Base-by-base conservation (phyloP, 1,140 invertebrate genomes). In the Chrysopa pallens region DNA sequence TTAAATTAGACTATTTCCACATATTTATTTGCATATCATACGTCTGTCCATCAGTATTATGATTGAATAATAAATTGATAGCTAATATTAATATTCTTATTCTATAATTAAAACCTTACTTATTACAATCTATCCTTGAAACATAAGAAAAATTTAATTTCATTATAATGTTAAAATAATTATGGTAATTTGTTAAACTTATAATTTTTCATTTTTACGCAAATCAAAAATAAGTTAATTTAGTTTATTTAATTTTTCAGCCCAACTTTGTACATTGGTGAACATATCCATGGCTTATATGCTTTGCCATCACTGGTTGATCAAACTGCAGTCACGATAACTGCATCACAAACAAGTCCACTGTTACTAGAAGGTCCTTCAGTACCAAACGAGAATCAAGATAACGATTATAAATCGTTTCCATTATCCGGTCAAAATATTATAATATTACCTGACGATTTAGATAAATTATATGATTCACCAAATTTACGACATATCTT, bases 221-320 rank as follows among this genome's bases (percentile, higher is more conserved):
- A 9, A 33, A 33, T 33, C 6, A 12, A 12, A 6, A 6, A 7
- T 31, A 31, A 33, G 4, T 33, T 33, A 9, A 33, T 12, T 33
- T 33, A 2, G 2, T 33, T 33, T 7, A 6, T 33, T 33, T 33
- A 56, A 48, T 59, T 58, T 73, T 68, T 51, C 58, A 91, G 86
- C 50, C 86, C 86, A 41, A 94, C 89, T 1, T 64, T 97, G 12
- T 98, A 94, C 62, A 77, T 98, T 48, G 93, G 93, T 6, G 83
- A 95, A 60, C 81, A 90, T 61, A 68, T 71, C 42, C 74, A 86
- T 58, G 87, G 86, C 2, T 61, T 92, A 2, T 98, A 95, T 62
- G 93, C 91, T 0, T 58, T 96, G 35, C 87, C 87, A 4, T 89
- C 90, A 1, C 62, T 93, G 15, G 89, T 92, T 1, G 91, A 95